Conservation (phyloP, 2,888 invertebrate species). For the Torymus aiolomorphi region DNA sequence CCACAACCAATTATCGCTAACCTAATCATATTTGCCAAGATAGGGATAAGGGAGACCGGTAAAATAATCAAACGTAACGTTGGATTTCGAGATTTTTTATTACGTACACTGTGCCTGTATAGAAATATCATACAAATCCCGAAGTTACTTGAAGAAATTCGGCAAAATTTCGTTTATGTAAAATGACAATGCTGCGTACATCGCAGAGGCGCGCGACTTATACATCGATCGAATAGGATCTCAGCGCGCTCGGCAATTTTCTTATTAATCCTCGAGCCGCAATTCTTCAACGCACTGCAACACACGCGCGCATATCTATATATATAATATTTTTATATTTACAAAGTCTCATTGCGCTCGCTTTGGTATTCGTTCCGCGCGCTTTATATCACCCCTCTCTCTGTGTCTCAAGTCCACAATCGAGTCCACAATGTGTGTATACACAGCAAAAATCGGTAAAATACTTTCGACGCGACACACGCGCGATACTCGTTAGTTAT, state of each 20-base stretch:
- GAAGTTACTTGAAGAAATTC: slow-evolving; percentile 43
- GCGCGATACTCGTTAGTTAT: too few species aligned
- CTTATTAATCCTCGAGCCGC: too few species aligned
- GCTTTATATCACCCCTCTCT: neutral
- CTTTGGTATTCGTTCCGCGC: slow-evolving; percentile 54
- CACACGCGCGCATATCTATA: neutral
- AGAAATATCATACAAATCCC: slow-evolving; percentile 74
- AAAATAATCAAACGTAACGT: neutral
- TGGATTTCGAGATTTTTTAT: slow-evolving; percentile 61
- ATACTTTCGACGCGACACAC: too few species aligned
- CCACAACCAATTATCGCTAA: too few species aligned
- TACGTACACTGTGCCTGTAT: slow-evolving; percentile 72
- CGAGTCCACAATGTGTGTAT: too few species aligned
- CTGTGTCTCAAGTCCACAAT: too few species aligned
- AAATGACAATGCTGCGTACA: slow-evolving; percentile 45
- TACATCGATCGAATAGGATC: too few species aligned
- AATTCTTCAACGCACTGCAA: neutral
- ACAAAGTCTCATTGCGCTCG: slow-evolving; percentile 46
- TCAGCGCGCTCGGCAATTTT: too few species aligned
- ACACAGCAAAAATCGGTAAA: too few species aligned
- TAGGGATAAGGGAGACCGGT: too few species aligned
- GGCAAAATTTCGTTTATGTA: slow-evolving; percentile 42
- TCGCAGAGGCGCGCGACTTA: slow-evolving; percentile 9
- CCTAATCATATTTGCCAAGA: too few species aligned
- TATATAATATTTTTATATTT: slow-evolving; percentile 32